Evolutionary conservation across 2,113 vertebrate genomes (phyloP), one percentile per base, ranked within the genome.

Genomic region (Chionomys nivalis): DNA sequence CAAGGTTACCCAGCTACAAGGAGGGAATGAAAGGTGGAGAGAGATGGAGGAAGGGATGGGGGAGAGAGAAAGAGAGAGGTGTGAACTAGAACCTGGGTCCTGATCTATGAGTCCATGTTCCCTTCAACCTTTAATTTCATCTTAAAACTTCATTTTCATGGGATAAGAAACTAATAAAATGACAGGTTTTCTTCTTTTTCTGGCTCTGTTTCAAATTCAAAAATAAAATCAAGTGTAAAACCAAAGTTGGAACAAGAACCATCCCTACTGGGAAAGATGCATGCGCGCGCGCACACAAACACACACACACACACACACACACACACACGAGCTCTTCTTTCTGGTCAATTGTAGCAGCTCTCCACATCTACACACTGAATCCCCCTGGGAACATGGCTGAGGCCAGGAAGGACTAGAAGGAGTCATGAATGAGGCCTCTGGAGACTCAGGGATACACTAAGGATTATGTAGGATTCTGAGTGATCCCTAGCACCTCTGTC

Each of bases 141-240:
- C 88, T 94, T 94, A 83, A 94, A 89, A 65, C 66, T 90, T 93
- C 47, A 39, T 87, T 75, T 77, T 73, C 52, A 86, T 42, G 47
- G 44, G 7, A 63, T 85, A 47, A 86, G 86, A 75, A 95, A 87
- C 28, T 12, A 97, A 93, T 96, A 79, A 55, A 97, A 92, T 95
- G 76, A 58, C 58, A 97, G 65, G 93, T 79, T 94, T 96, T 90
- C n/a, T 33, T 95, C 66, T 44, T 81, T 90, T 88, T 86, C 61
- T 96, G 95, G 87, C 68, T 83, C 88, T 72, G 39, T 90, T 95
- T 95, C 94, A 96, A 93, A 97, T 77, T 78, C 63, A 96, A 97
- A 91, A 91, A 96, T 81, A 65, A 94, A 96, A 97, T 93, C 88
- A 96, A 97, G 91, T 77, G 85, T 87, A 95, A 96, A 97, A 87